A percentile compares a stretch with the other conserved stretches of the same genome.
These are phyloP conservation scores for Epizoanthus illoricatus DNA, from an alignment of 92 coral and sea anemone species.

Conservation along the genomic window DNA sequence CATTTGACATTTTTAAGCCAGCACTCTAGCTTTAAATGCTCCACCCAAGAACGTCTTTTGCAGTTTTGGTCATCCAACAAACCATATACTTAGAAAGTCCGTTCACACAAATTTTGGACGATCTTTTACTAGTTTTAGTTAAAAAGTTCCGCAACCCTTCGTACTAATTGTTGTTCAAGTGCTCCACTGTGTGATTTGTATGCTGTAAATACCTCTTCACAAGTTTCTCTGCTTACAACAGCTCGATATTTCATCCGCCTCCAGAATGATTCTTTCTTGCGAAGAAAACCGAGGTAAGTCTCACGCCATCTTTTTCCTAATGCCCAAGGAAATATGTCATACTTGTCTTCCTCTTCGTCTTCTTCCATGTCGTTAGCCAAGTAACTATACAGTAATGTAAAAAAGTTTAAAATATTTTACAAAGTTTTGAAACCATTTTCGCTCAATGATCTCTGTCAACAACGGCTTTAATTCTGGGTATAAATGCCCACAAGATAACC, in stretches of 20 bases:
- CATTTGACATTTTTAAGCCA: too few relatives aligned
- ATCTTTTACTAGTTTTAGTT: too few relatives aligned
- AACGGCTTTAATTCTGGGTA: too few relatives aligned
- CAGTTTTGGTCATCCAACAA: too few relatives aligned
- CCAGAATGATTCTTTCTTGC: slow-evolving; percentile 88
- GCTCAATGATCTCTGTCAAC: too few relatives aligned
- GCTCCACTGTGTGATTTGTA: not conserved
- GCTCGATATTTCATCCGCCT: slow-evolving; percentile 89
- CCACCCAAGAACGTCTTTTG: too few relatives aligned
- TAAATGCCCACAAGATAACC: too few relatives aligned
- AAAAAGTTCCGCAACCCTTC: too few relatives aligned
- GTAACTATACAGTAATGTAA: slow-evolving; percentile 55
- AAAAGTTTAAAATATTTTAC: not conserved
- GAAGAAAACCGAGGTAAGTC: slow-evolving; percentile 78
- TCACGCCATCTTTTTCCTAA: slow-evolving; percentile 96
- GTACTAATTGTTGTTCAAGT: too few relatives aligned
- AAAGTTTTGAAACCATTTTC: not conserved
- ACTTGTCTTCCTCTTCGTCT: slow-evolving; percentile 98
- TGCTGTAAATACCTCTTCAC: slow-evolving; percentile 81
- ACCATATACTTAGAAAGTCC: too few relatives aligned
- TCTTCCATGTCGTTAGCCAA: slow-evolving; percentile 99
- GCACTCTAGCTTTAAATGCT: too few relatives aligned
- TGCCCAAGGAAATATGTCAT: slow-evolving; percentile 99
- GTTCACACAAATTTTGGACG: too few relatives aligned
- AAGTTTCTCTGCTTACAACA: slow-evolving; percentile 92